Conservation (phyloP, 2,113 vertebrate species). For the Candoia aspera region DNA sequence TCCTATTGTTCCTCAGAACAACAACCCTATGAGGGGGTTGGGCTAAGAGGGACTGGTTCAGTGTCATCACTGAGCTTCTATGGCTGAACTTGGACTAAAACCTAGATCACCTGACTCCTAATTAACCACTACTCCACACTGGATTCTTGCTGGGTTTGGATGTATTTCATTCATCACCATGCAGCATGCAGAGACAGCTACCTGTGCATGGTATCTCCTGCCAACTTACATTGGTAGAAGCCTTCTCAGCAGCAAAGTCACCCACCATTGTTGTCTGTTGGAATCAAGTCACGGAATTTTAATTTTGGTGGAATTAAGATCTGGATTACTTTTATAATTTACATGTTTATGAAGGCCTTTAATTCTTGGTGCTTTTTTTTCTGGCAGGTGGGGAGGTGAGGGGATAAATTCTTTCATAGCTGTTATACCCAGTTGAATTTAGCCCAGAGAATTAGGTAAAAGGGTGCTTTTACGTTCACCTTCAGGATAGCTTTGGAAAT, state of each 20-base stretch:
- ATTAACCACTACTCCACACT: not conserved
- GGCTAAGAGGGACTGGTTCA: not conserved
- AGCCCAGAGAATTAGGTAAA: not conserved
- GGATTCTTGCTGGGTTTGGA: not conserved
- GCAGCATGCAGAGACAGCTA: not conserved
- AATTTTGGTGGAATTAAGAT: not conserved
- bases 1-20: not conserved
- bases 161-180: not conserved
- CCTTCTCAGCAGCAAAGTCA: not conserved
- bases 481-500: constrained; percentile 23
- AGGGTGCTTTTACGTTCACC: not conserved
- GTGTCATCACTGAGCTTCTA: not conserved
- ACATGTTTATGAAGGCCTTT: not conserved
- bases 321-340: not conserved
- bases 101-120: not conserved
- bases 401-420: not conserved
- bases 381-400: not conserved
- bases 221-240: not conserved
- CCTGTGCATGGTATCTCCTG: not conserved
- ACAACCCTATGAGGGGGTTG: not conserved
- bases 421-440: not conserved
- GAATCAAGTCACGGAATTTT: not conserved
- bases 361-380: not conserved
- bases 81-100: not conserved
- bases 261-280: not conserved